Evolutionary conservation across 2,888 invertebrate species (phyloP).

Genomic region (Idaea straminata): DNA sequence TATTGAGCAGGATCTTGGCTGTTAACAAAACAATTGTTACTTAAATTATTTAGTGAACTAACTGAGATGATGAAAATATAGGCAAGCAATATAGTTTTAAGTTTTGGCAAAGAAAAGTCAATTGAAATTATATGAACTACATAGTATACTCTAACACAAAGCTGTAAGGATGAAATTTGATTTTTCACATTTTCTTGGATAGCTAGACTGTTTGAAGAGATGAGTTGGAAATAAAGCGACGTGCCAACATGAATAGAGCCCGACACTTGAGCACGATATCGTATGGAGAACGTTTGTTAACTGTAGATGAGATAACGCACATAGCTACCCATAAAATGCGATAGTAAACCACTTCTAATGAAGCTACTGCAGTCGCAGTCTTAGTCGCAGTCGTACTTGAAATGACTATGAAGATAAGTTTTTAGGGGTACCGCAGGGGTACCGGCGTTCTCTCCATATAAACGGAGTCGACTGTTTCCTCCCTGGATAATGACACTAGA

Average conservation of each 20-base stretch:
- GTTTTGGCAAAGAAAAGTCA: not conserved
- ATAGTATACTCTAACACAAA: not conserved
- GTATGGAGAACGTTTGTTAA: slow-evolving; percentile 5
- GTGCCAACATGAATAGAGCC: slow-evolving; percentile 18
- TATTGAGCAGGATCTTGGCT: not conserved
- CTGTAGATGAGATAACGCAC: slow-evolving; percentile 6
- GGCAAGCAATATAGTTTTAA: not conserved
- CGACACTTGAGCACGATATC: slow-evolving; percentile 14
- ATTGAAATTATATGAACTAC: not conserved
- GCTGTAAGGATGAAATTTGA: not conserved
- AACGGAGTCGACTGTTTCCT: no score
- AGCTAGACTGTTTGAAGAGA: not conserved
- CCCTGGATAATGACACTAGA: no score
- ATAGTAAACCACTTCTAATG: not conserved
- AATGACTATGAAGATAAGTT: not conserved
- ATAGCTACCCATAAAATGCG: not conserved
- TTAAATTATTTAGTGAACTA: not conserved
- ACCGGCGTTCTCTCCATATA: no score
- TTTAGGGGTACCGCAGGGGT: no score
- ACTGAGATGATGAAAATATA: not conserved
- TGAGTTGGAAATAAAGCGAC: slow-evolving; percentile 12
- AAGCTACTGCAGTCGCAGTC: not conserved
- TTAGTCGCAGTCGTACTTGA: no score
- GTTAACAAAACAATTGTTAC: not conserved
- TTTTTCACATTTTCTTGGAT: not conserved